Percentiles rank a stretch among this genome's conserved stretches.
These are phyloP conservation scores for Bradypus variegatus DNA, from an alignment of 2,797 vertebrate genomes.

Conservation along the genomic window DNA sequence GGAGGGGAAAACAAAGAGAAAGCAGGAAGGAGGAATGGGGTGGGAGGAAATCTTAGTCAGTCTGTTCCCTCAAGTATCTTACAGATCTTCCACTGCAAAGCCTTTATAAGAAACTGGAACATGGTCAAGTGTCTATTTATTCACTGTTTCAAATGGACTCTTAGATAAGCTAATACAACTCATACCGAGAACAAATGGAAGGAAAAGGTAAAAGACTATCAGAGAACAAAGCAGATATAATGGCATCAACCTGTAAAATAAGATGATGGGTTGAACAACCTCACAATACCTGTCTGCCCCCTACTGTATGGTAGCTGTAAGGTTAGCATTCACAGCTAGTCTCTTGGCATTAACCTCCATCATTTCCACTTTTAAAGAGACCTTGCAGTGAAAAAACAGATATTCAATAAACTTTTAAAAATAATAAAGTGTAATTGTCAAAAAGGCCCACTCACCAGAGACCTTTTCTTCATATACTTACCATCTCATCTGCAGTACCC, in stretches of 20 bases:
- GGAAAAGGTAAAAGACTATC: constrained; percentile 74
- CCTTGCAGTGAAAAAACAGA: constrained; percentile 90
- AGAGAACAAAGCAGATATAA: constrained; percentile 76
- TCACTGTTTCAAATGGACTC: constrained; percentile 32
- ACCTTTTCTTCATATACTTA: constrained; percentile 91
- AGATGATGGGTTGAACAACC: constrained; percentile 56
- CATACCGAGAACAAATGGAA: constrained; percentile 62
- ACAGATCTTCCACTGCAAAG: constrained; percentile 89
- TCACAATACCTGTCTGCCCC: constrained; percentile 76
- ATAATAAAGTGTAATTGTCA: constrained; percentile 71
- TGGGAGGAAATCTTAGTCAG: constrained; percentile 87
- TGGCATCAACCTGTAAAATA: constrained; percentile 67
- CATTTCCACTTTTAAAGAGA: constrained; percentile 72
- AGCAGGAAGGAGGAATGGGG: constrained; percentile 78
- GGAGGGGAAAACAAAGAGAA: constrained; percentile 50
- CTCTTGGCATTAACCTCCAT: constrained; percentile 76
- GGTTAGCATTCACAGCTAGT: constrained; percentile 83
- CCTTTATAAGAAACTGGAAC: constrained; percentile 68
- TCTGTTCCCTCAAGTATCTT: constrained; percentile 77
- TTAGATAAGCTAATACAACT: constrained; percentile 51
- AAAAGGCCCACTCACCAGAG: constrained; percentile 91
- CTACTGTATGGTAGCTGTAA: constrained; percentile 75
- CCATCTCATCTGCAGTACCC: constrained; percentile 90
- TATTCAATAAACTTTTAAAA: constrained; percentile 65
- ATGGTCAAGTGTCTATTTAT: neutral